Evolutionary conservation across 2,113 vertebrate genomes (phyloP).

Genomic region (Tetraodon nigroviridis): DNA sequence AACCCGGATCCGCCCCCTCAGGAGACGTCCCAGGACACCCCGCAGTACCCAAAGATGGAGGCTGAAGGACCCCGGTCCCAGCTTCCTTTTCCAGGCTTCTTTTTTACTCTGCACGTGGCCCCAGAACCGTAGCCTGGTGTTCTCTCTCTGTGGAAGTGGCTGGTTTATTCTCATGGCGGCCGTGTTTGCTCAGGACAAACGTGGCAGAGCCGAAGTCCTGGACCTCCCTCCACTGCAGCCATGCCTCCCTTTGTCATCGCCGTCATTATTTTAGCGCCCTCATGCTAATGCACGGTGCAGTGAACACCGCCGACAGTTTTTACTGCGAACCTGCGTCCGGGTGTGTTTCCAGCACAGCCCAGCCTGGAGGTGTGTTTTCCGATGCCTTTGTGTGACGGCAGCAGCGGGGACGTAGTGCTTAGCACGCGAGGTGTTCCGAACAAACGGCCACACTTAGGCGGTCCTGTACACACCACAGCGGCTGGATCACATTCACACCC

Average conservation of each 20-base stretch:
- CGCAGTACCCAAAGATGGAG: conserved; percentile 33
- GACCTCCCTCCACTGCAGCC: conserved; percentile 7
- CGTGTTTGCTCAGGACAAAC: conserved; percentile 45
- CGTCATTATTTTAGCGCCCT: too few species aligned
- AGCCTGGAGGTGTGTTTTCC: not conserved
- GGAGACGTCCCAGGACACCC: conserved; percentile 35
- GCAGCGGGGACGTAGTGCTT: too few species aligned
- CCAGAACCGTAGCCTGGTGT: not conserved
- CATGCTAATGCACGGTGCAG: too few species aligned
- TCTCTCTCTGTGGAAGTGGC: not conserved
- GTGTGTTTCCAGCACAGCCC: conserved; percentile 4
- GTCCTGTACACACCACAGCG: too few species aligned
- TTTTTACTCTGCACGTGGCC: not conserved
- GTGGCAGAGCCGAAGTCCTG: not conserved
- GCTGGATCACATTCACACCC: too few species aligned
- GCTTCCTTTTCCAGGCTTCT: not conserved
- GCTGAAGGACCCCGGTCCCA: not conserved
- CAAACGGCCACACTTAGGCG: not conserved
- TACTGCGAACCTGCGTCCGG: conserved; percentile 8
- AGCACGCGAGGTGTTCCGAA: too few species aligned
- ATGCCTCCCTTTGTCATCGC: too few species aligned
- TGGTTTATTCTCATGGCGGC: not conserved
- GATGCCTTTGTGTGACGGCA: not conserved
- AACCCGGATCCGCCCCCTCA: conserved; percentile 9
- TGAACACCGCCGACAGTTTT: too few species aligned